These are phyloP conservation scores for Hydractinia echinata DNA, from an alignment of 30 jellyfish, hydroid and myxozoan species.

Conservation along the genomic window DNA sequence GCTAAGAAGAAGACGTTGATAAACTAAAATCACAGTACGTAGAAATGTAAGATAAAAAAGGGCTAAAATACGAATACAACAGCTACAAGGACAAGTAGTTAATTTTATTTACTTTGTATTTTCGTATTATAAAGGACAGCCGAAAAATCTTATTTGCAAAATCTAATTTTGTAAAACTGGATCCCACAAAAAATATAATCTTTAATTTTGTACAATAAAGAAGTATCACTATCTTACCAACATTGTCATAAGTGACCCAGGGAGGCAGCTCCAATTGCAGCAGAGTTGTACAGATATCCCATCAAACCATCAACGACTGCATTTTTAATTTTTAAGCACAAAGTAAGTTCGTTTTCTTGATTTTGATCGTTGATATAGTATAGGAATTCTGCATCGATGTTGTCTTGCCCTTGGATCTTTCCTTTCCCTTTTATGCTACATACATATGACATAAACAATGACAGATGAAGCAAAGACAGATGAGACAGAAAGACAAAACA, in stretches of 20 bases:
- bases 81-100: too few species aligned
- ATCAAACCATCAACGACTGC: neutral
- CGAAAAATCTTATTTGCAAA: too few species aligned
- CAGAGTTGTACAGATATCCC: neutral
- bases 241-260: neutral
- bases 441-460: neutral
- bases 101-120: too few species aligned
- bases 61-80: too few species aligned
- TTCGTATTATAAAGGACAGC: too few species aligned
- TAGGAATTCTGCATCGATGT: neutral
- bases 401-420: neutral
- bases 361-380: neutral
- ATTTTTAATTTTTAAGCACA: neutral
- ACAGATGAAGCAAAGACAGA: neutral
- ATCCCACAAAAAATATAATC: too few species aligned
- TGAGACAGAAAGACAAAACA: neutral
- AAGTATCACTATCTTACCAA: neutral
- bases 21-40: too few species aligned
- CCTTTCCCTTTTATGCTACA: conserved; percentile 8
- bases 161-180: too few species aligned
- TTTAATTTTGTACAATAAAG: too few species aligned
- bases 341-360: neutral
- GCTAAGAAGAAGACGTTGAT: too few species aligned
- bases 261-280: neutral
- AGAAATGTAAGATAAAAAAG: too few species aligned